Conservation (phyloP, 2,797 vertebrate species). For the Melanotaenia pygmaea region DNA sequence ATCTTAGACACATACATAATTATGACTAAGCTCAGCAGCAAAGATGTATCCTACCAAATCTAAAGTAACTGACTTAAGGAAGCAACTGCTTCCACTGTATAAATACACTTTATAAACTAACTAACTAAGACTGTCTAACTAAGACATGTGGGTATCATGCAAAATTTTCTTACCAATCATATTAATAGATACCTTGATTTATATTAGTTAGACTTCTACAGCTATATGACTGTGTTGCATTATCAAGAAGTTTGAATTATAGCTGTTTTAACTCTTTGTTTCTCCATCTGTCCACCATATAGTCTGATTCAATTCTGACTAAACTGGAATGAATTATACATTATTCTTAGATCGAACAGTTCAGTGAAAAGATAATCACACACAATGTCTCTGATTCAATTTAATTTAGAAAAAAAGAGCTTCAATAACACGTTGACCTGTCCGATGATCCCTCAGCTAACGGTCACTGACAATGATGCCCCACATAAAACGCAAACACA, state of each 20-base stretch:
- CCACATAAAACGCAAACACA: slow-evolving; percentile 28
- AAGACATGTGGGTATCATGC: background rate
- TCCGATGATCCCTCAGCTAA: slow-evolving; percentile 20
- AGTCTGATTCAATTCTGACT: background rate
- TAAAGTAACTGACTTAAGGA: slow-evolving; percentile 31
- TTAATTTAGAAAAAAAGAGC: background rate
- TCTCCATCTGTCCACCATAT: background rate
- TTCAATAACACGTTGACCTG: slow-evolving; percentile 19
- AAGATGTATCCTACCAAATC: slow-evolving; percentile 41
- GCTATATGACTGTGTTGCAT: background rate
- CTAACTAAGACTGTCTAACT: background rate
- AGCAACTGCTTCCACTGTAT: background rate
- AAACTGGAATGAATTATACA: slow-evolving; percentile 17
- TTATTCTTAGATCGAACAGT: slow-evolving; percentile 1
- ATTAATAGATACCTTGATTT: background rate
- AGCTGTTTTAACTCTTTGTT: slow-evolving; percentile 1
- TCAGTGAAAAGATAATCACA: slow-evolving; percentile 6
- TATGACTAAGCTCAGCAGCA: slow-evolving; percentile 22
- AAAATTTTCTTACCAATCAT: no score
- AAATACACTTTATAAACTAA: background rate
- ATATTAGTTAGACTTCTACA: background rate
- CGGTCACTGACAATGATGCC: slow-evolving; percentile 43
- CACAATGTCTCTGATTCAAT: slow-evolving; percentile 17
- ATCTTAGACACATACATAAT: slow-evolving; percentile 22
- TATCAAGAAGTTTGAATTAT: slow-evolving; percentile 3